These are phyloP conservation scores for Delichon dasypus DNA, from an alignment of 2,797 vertebrate species.

Conservation along the genomic window DNA sequence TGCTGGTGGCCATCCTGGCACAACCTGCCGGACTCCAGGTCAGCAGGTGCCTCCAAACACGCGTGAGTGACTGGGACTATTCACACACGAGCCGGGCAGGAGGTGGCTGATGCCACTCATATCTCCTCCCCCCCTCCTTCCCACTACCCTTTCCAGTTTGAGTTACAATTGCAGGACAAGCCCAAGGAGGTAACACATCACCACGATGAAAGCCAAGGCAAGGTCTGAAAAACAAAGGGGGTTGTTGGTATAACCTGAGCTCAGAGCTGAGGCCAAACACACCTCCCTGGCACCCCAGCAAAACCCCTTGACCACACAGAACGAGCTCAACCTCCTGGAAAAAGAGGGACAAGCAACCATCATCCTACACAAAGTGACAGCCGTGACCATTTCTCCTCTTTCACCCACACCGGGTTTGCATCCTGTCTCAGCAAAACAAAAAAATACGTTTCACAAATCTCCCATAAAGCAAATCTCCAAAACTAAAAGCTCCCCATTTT, in stretches of 20 bases:
- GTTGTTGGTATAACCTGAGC: not conserved
- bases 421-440: not conserved
- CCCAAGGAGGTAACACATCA: not conserved
- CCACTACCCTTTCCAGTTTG: not conserved
- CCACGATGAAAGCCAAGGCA: not conserved
- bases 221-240: not conserved
- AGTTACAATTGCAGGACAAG: not conserved
- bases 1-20: not conserved
- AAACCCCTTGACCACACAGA: fast-evolving
- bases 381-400: not conserved
- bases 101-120: not conserved
- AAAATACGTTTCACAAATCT: not conserved
- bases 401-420: not conserved
- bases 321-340: not conserved
- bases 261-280: not conserved
- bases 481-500: not conserved
- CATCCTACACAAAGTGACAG: not conserved
- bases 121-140: not conserved
- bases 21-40: not conserved
- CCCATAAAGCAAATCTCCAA: not conserved
- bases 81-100: not conserved
- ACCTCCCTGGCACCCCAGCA: not conserved
- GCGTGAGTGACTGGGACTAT: fast-evolving
- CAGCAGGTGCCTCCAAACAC: not conserved
- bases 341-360: not conserved